phyloP scores from a whole-genome alignment of 2,113 vertebrate species.

The Hydrochoerus hydrochaeris region DNA sequence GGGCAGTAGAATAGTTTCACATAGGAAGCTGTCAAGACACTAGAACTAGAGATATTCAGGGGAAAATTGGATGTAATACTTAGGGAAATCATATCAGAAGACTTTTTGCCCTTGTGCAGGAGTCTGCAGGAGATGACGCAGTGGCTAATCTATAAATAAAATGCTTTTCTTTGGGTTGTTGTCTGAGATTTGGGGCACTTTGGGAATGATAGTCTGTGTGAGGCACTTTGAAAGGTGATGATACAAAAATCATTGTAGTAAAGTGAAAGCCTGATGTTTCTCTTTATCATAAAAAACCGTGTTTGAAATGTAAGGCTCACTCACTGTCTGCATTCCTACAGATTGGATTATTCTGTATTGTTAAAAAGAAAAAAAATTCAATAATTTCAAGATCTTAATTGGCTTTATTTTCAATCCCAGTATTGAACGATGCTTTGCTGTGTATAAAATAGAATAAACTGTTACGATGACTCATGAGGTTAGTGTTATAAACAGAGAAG shows the following conservation, averaged over 20 bases:
- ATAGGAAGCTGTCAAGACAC: conserved; percentile 63
- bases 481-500: neutral
- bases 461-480: neutral
- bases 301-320: neutral
- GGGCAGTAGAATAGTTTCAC: conserved; percentile 62
- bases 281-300: neutral
- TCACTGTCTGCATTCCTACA: neutral
- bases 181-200: conserved; percentile 16
- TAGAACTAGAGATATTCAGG: conserved; percentile 57
- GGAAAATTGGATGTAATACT: conserved; percentile 73
- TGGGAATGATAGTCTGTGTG: conserved; percentile 48
- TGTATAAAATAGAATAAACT: neutral
- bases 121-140: conserved; percentile 64
- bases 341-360: neutral
- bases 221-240: conserved; percentile 62
- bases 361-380: neutral
- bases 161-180: neutral
- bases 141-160: conserved; percentile 70
- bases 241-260: neutral
- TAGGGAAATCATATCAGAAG: conserved; percentile 66
- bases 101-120: conserved; percentile 59
- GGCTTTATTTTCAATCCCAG: neutral
- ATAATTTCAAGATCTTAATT: neutral
- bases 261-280: neutral
- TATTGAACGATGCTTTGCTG: neutral